A percentile compares a stretch with the other conserved stretches of the same genome.
Conservation (phyloP, 37 sponge, comb jelly and placozoan species). For the Ephydatia muelleri region DNA sequence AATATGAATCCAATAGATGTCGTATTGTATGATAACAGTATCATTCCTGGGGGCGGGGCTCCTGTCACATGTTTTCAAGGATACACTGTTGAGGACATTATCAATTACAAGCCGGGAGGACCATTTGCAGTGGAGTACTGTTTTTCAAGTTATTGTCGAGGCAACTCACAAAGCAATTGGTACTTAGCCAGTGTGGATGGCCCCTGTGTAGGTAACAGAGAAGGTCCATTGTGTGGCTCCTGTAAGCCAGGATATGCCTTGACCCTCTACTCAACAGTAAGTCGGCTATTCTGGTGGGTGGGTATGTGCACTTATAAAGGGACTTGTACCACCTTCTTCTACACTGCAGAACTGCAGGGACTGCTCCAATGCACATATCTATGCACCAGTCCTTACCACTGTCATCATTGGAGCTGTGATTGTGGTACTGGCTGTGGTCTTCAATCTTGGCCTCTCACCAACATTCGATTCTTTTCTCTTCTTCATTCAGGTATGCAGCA, state of each 20-base stretch:
- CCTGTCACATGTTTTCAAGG: constrained; percentile 51
- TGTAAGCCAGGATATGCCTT: constrained; percentile 76
- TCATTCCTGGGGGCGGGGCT: constrained; percentile 75
- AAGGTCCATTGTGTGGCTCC: constrained; percentile 78
- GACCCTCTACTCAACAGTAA: constrained; percentile 68
- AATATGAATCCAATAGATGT: constrained; percentile 70
- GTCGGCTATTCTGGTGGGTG: background rate
- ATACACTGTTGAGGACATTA: constrained; percentile 18
- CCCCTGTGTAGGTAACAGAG: constrained; percentile 67
- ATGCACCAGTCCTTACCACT: constrained; percentile 20
- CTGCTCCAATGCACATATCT: constrained; percentile 28
- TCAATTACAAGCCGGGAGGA: constrained; percentile 12
- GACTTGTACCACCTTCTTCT: background rate
- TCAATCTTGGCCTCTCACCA: constrained; percentile 66
- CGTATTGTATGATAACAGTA: constrained; percentile 26
- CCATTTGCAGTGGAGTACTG: constrained; percentile 57
- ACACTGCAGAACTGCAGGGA: constrained; percentile 43
- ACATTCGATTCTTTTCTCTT: constrained; percentile 70
- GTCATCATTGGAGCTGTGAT: constrained; percentile 44
- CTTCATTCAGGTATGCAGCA: constrained; percentile 53
- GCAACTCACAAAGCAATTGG: constrained; percentile 33
- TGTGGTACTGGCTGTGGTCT: constrained; percentile 30
- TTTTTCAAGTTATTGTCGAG: constrained; percentile 57
- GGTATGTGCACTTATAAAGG: background rate
- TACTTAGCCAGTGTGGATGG: constrained; percentile 33